phyloP scores from a whole-genome alignment of 2,113 vertebrate species.

The Rhabdomys dilectus region DNA sequence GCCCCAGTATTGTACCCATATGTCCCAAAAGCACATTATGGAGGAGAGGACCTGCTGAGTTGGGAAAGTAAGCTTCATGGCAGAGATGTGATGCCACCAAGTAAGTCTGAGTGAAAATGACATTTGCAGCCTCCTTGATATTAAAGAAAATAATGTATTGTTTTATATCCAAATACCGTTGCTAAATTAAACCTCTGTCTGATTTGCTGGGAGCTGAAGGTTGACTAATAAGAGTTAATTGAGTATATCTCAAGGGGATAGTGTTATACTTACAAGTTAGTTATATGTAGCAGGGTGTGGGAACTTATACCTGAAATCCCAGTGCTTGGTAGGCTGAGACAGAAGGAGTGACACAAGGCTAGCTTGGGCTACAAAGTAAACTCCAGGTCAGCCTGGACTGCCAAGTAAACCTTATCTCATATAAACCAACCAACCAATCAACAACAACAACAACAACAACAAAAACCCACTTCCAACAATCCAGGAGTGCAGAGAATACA shows the following conservation, averaged over 20 bases:
- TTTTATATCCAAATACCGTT: background rate
- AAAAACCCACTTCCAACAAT: background rate
- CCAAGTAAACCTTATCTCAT: background rate
- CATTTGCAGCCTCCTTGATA: background rate
- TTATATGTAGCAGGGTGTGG: background rate
- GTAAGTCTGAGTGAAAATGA: background rate
- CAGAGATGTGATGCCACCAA: background rate
- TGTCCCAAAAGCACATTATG: background rate
- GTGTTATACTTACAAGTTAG: background rate
- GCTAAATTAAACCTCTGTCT: background rate
- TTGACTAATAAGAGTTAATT: background rate
- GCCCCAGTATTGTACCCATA: background rate
- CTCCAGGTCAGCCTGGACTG: background rate
- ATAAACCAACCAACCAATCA: background rate
- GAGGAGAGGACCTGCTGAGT: background rate
- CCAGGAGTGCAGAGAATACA: background rate
- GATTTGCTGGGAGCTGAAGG: background rate
- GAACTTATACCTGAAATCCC: too few relatives aligned
- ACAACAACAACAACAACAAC: background rate
- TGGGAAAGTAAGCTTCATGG: background rate
- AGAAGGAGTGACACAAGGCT: background rate
- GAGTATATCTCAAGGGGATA: background rate
- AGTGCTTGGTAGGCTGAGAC: background rate
- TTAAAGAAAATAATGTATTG: background rate
- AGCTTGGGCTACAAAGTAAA: background rate